A percentile compares a stretch with the other conserved stretches of the same genome.
These are phyloP conservation scores for Danio jaintianensis DNA, from an alignment of 2,797 vertebrate species.

Conservation along the genomic window DNA sequence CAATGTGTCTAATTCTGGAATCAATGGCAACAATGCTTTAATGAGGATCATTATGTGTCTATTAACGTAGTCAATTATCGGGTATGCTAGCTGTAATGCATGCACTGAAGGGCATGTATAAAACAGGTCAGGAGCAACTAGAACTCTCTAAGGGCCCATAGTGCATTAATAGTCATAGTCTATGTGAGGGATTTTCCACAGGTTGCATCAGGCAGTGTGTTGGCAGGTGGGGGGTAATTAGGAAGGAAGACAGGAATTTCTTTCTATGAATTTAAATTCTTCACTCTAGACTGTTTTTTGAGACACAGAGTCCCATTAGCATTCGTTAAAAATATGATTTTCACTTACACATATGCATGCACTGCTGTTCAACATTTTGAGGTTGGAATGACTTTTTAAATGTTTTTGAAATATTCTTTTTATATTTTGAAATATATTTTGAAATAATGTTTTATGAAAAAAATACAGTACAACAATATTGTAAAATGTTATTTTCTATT, in stretches of 20 bases:
- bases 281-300: slow-evolving; percentile 2
- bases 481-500: no score
- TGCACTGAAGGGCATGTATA: not conserved
- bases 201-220: slow-evolving; percentile 28
- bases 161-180: slow-evolving; percentile 25
- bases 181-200: slow-evolving; percentile 16
- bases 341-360: not conserved
- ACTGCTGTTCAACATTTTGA: not conserved
- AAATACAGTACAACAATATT: no score
- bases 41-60: not conserved
- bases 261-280: not conserved
- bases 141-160: slow-evolving; percentile 9
- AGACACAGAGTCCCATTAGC: not conserved
- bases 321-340: not conserved
- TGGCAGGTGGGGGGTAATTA: slow-evolving; percentile 19
- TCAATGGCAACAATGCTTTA: not conserved
- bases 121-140: not conserved
- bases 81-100: not conserved
- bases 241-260: slow-evolving; percentile 8
- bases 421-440: not conserved
- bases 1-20: not conserved
- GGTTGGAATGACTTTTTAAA: not conserved
- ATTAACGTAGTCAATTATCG: slow-evolving; percentile 7
- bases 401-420: not conserved
- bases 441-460: not conserved